Percentiles rank a stretch among this genome's conserved stretches.
Evolutionary conservation across 2,888 invertebrate species (phyloP).

Genomic region (Allygus modestus): DNA sequence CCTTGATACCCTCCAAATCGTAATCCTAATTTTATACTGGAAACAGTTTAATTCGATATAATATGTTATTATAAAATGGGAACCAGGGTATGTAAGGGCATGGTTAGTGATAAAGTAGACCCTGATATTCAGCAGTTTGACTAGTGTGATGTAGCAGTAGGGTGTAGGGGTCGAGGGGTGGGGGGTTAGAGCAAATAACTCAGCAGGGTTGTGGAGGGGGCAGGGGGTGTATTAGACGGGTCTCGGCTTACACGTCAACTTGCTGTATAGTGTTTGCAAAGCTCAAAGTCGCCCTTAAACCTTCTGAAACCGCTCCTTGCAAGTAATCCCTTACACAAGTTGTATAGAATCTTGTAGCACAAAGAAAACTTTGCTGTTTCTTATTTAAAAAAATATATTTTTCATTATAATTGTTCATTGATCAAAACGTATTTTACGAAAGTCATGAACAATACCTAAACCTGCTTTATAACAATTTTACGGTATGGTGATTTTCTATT

Average conservation of each 20-base stretch:
- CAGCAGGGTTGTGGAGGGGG: background rate
- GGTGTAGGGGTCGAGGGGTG: background rate
- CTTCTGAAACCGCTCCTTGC: slow-evolving; percentile 1
- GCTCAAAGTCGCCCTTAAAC: slow-evolving; percentile 24
- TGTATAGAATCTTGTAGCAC: background rate
- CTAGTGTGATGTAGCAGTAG: background rate
- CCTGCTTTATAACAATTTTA: too few species aligned
- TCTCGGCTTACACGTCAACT: slow-evolving; percentile 6
- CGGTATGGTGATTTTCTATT: too few species aligned
- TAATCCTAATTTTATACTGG: too few species aligned
- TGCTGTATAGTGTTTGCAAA: slow-evolving; percentile 22
- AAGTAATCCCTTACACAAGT: background rate
- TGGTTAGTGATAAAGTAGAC: background rate
- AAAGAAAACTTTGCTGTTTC: background rate
- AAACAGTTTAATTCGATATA: too few species aligned
- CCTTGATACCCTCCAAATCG: too few species aligned
- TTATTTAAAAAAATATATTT: too few species aligned
- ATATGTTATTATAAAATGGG: too few species aligned
- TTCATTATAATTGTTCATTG: too few species aligned
- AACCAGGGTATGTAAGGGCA: too few species aligned
- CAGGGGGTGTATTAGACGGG: slow-evolving; percentile 1
- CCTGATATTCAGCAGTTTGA: background rate
- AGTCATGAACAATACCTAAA: too few species aligned
- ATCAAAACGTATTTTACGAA: too few species aligned
- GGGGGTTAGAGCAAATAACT: background rate